Conservation (phyloP, 2,888 invertebrate genomes). For the Artemia sinica region DNA sequence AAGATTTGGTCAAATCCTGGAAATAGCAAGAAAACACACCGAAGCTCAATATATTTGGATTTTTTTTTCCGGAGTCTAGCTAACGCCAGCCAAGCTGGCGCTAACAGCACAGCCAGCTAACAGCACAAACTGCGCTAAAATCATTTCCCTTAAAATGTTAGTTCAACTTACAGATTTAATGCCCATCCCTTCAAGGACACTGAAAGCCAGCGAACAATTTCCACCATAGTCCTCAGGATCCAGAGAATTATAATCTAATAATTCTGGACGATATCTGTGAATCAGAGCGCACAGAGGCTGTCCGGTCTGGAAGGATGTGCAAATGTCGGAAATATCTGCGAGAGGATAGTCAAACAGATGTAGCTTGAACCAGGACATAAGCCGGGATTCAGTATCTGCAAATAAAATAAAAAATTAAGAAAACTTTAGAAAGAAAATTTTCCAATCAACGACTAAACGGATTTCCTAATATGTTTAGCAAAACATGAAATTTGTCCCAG, state of each 20-base stretch:
- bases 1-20: too few relatives aligned
- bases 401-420: constrained; percentile 15
- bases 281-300: constrained; percentile 54
- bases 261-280: constrained; percentile 71
- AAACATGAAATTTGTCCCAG: too few relatives aligned
- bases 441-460: too few relatives aligned
- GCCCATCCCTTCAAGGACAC: constrained; percentile 67
- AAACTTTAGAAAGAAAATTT: too few relatives aligned
- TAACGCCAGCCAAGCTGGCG: too few relatives aligned
- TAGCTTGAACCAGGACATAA: constrained; percentile 58
- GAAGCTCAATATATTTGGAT: neutral
- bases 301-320: constrained; percentile 49
- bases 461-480: too few relatives aligned
- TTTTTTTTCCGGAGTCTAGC: neutral
- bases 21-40: constrained; percentile 10
- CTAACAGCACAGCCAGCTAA: too few relatives aligned
- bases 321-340: constrained; percentile 44
- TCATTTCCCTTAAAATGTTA: neutral
- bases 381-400: constrained; percentile 40
- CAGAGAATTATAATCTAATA: constrained; percentile 54
- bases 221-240: constrained; percentile 45
- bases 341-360: constrained; percentile 47
- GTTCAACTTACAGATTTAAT: constrained; percentile 38
- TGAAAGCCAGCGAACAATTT: constrained; percentile 67
- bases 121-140: constrained; percentile 5